These are phyloP conservation scores for Drosophila subobscura DNA, from an alignment of 1,140 invertebrate species.

Conservation along the genomic window DNA sequence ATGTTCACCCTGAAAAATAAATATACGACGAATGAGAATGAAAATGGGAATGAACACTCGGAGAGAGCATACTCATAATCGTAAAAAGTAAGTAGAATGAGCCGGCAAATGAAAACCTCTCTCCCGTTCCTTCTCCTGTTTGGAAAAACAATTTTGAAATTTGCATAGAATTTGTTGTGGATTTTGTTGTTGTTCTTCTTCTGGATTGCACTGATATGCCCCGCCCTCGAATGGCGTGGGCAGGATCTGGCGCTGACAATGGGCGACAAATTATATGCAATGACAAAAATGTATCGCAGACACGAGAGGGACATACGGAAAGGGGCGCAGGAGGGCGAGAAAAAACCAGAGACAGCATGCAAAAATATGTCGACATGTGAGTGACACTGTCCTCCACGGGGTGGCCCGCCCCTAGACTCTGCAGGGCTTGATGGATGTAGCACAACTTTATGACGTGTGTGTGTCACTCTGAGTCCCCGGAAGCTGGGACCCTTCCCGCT, in stretches of 20 bases:
- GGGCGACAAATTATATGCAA: slow-evolving; percentile 77
- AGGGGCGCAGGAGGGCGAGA: background rate
- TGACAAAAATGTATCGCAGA: slow-evolving; percentile 60
- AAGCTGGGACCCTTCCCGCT: slow-evolving; percentile 28
- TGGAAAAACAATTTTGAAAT: slow-evolving; percentile 44
- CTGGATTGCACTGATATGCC: slow-evolving; percentile 58
- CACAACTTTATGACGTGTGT: slow-evolving; percentile 68
- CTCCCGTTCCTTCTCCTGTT: background rate
- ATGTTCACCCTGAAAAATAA: background rate
- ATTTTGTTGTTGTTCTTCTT: slow-evolving; percentile 24
- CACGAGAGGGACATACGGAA: background rate
- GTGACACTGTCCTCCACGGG: slow-evolving; percentile 58
- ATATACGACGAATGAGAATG: slow-evolving; percentile 42
- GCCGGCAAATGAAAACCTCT: slow-evolving; percentile 23
- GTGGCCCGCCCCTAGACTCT: background rate
- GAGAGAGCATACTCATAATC: slow-evolving; percentile 67
- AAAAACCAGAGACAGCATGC: slow-evolving; percentile 46
- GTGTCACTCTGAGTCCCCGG: slow-evolving; percentile 13
- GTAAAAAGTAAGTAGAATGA: slow-evolving; percentile 60
- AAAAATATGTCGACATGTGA: slow-evolving; percentile 64
- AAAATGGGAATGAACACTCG: slow-evolving; percentile 50
- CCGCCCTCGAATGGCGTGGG: slow-evolving; percentile 26
- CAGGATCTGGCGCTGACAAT: slow-evolving; percentile 61
- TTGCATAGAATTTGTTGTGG: slow-evolving; percentile 45
- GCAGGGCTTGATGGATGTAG: slow-evolving; percentile 59